Evolutionary conservation across 2,797 vertebrate genomes (phyloP).

Genomic region (Morelia viridis): DNA sequence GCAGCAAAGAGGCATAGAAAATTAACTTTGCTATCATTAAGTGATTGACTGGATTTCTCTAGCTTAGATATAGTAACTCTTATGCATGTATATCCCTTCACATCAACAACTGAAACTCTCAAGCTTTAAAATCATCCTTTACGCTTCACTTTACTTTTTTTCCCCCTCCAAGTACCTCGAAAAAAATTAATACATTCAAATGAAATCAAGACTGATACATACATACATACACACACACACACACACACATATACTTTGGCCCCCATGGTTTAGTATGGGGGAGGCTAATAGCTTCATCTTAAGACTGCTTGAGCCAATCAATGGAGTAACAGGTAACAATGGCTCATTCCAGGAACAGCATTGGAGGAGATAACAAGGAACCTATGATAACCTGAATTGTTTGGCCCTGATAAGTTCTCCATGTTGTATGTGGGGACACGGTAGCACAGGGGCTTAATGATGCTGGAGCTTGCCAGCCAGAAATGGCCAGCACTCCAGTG

Average conservation of each 20-base stretch:
- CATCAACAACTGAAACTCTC: slow-evolving; percentile 32
- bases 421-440: neutral
- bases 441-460: no score
- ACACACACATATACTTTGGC: neutral
- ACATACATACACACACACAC: no score
- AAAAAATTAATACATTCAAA: no score
- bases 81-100: neutral
- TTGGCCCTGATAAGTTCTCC: neutral
- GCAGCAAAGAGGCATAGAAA: no score
- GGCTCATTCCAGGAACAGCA: neutral
- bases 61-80: neutral
- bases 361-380: neutral
- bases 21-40: no score
- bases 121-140: slow-evolving; percentile 29
- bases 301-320: neutral
- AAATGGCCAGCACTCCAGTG: no score
- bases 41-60: no score
- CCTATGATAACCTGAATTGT: neutral
- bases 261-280: neutral
- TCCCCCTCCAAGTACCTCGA: neutral
- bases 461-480: no score
- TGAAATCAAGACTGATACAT: slow-evolving; percentile 13
- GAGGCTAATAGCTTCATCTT: neutral
- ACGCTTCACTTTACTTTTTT: neutral
- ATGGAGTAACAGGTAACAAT: neutral